Base-by-base conservation (phyloP, 2,888 invertebrate genomes). In the Rhagium mordax region DNA sequence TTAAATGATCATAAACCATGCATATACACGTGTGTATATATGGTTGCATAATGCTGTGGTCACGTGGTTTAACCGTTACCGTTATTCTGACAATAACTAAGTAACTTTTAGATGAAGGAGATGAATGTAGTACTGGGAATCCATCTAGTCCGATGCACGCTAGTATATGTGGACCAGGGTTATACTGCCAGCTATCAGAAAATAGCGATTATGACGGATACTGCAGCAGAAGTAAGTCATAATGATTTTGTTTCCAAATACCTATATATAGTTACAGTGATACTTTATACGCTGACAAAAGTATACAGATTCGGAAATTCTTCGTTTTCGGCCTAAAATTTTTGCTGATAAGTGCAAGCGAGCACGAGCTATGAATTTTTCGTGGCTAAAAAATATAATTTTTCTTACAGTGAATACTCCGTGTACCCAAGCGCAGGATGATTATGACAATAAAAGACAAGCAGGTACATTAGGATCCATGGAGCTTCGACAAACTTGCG, bases 111-210 rank as follows among this genome's bases (percentile, higher is more conserved):
- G 91, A 81, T 3, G 87, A 89, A 82, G 89, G 87, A 0, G 89
- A 89, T 0, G 84, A 85, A 20, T 93, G 93, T 75, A 75, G 83
- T 10, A 77, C 83, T 15, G 88, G 88, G 10, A 81, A 82, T 65
- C 78, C 83, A 5, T 92, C 91, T 0, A 84, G 87, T 1, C 89
- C 90, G 0, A 86, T 89, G 3, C 91, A 91, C 0, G 86, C 89
- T 0, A 89, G 89, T 4, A 88, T 92, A 8, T 93, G 93, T 82
- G 93, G 92, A 0, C 88, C 90, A 0, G 91, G 91, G 0, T 87
- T 92, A 10, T 86, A 85, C 0, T 93, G 92, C 81, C 60, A 74
- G 27, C 61, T 68, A 6, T 13, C 20, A 21, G 49, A 18, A 10
- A 70, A 51, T 7, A 70, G 64, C 5, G 60, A 83, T 82, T 1